phyloP scores from a whole-genome alignment of 1,140 invertebrate genomes.

The Rhagoletis zephyria region DNA sequence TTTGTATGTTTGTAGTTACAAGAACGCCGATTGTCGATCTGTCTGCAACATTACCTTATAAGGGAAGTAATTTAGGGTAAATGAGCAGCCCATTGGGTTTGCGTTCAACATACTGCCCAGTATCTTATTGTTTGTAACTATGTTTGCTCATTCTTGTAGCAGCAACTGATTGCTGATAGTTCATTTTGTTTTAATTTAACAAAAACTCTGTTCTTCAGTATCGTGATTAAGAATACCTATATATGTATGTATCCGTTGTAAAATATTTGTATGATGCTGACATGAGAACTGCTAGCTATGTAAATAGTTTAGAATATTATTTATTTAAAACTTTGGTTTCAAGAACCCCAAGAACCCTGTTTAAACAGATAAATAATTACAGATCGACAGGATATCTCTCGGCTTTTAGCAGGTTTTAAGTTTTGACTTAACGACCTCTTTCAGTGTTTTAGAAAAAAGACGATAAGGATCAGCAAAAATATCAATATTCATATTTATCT shows the following conservation, averaged over 20 bases:
- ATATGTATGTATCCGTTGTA: not conserved
- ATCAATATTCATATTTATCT: too few relatives aligned
- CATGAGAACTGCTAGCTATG: too few relatives aligned
- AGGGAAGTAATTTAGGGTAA: conserved; percentile 40
- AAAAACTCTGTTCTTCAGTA: not conserved
- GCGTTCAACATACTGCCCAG: not conserved
- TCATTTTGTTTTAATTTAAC: conserved; percentile 46
- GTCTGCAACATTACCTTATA: conserved; percentile 28
- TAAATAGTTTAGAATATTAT: too few relatives aligned
- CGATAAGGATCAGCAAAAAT: too few relatives aligned
- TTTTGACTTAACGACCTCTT: too few relatives aligned
- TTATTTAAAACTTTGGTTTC: too few relatives aligned
- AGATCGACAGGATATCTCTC: too few relatives aligned
- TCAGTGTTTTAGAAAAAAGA: too few relatives aligned
- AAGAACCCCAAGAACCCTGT: too few relatives aligned
- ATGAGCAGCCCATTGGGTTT: conserved; percentile 39
- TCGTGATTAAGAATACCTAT: not conserved
- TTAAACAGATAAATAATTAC: too few relatives aligned
- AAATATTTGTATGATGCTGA: not conserved
- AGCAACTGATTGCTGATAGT: conserved; percentile 43
- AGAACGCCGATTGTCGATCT: conserved; percentile 23
- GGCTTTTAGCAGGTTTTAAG: too few relatives aligned
- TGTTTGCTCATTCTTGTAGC: not conserved
- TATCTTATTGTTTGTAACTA: not conserved
- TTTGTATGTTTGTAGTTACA: not conserved